These are phyloP conservation scores for Melanaphis sacchari DNA, from an alignment of 1,140 invertebrate species.

Conservation along the genomic window DNA sequence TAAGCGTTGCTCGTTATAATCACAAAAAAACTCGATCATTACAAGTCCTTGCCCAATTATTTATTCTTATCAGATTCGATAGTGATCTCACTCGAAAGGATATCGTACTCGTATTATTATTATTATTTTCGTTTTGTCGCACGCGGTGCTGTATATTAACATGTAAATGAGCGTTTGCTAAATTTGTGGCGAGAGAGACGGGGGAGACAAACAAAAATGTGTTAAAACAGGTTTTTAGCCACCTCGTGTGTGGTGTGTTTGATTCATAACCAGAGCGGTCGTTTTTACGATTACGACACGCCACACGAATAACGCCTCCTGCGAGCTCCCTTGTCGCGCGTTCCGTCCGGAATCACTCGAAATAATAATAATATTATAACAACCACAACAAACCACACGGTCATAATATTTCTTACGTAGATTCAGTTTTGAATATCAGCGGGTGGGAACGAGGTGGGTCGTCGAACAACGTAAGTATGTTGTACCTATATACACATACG, in stretches of 20 bases:
- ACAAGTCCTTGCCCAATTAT: background rate
- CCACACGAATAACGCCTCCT: background rate
- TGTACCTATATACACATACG: background rate
- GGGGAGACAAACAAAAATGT: background rate
- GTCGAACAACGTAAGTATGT: background rate
- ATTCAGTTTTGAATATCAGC: conserved; percentile 19
- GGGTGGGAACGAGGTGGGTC: conserved; percentile 40
- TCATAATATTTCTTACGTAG: conserved; percentile 29
- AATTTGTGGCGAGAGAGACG: background rate
- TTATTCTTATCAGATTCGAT: conserved; percentile 21
- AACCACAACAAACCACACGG: conserved; percentile 23
- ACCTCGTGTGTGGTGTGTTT: conserved; percentile 32
- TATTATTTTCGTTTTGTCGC: conserved; percentile 20
- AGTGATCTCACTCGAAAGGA: background rate
- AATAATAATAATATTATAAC: conserved; percentile 36
- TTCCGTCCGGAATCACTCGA: conserved; percentile 18
- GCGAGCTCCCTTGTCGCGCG: conserved; percentile 32
- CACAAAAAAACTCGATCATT: conserved; percentile 35
- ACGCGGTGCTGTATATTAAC: background rate
- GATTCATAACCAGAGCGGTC: conserved; percentile 37
- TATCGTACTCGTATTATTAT: background rate
- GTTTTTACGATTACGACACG: conserved; percentile 38
- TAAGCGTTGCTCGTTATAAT: background rate
- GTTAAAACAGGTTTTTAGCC: conserved; percentile 48
- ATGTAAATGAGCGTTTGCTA: conserved; percentile 35